A percentile compares a stretch with the other conserved stretches of the same genome.
These are phyloP conservation scores for Tursiops truncatus DNA, from an alignment of 2,113 vertebrate species.

Conservation along the genomic window DNA sequence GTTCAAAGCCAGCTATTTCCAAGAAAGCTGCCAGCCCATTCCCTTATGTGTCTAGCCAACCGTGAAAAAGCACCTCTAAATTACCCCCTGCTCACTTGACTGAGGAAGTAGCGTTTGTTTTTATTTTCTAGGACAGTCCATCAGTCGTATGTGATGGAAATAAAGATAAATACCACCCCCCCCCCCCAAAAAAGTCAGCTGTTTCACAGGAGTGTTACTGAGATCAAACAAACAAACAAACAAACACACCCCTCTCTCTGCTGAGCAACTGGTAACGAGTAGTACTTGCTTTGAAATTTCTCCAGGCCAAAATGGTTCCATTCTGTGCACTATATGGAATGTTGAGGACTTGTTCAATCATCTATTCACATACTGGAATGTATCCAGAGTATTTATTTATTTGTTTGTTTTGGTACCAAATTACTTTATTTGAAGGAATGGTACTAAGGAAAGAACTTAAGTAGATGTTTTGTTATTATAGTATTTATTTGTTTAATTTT, in stretches of 20 bases:
- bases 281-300: not conserved
- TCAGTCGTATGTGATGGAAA: constrained; percentile 71
- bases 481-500: not conserved
- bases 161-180: constrained; percentile 70
- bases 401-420: not conserved
- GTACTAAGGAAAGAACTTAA: not conserved
- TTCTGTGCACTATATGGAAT: not conserved
- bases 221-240: not conserved
- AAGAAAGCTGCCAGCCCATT: constrained; percentile 41
- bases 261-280: not conserved
- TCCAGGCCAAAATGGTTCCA: not conserved
- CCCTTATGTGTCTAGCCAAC: not conserved
- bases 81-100: constrained; percentile 66
- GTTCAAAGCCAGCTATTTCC: not conserved
- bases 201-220: not conserved
- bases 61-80: constrained; percentile 25
- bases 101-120: constrained; percentile 71
- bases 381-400: not conserved
- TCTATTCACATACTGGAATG: not conserved
- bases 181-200: too few species aligned
- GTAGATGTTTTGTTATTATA: not conserved
- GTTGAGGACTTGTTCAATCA: not conserved
- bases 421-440: not conserved
- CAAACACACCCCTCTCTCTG: not conserved
- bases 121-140: constrained; percentile 71